Conservation (phyloP, 2,797 vertebrate genomes). For the Sebastes glaucus region DNA sequence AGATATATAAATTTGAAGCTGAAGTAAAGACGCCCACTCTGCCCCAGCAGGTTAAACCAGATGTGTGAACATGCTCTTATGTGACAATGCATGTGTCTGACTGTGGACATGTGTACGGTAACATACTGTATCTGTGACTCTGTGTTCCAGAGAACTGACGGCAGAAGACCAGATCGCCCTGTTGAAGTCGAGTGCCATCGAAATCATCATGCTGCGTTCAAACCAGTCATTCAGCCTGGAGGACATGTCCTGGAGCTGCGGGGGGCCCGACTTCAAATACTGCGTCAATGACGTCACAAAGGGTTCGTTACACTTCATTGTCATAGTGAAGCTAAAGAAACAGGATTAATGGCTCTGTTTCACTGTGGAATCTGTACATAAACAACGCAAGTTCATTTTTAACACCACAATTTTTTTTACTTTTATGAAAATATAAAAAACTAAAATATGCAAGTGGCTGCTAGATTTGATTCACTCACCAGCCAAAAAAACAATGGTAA, state of each 20-base stretch:
- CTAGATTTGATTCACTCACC: no score
- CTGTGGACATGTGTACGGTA: background rate
- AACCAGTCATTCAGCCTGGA: conserved; percentile 95
- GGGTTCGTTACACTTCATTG: conserved; percentile 75
- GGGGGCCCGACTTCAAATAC: conserved; percentile 92
- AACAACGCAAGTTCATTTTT: background rate
- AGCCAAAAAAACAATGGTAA: no score
- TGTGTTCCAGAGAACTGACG: conserved; percentile 87
- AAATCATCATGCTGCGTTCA: conserved; percentile 98
- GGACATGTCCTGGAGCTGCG: conserved; percentile 97
- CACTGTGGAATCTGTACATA: background rate
- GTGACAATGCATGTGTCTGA: background rate
- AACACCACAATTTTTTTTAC: no score
- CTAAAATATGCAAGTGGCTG: no score
- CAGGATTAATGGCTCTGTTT: background rate
- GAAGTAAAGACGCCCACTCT: background rate
- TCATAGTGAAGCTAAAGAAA: background rate
- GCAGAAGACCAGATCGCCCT: conserved; percentile 97
- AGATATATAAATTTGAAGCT: background rate
- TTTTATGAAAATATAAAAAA: no score
- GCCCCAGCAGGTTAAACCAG: background rate
- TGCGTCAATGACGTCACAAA: conserved; percentile 89
- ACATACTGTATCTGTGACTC: background rate
- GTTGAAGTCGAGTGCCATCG: conserved; percentile 96
- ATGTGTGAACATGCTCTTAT: background rate